phyloP scores from a whole-genome alignment of 1,140 invertebrate species.

The Lepidurus apus region DNA sequence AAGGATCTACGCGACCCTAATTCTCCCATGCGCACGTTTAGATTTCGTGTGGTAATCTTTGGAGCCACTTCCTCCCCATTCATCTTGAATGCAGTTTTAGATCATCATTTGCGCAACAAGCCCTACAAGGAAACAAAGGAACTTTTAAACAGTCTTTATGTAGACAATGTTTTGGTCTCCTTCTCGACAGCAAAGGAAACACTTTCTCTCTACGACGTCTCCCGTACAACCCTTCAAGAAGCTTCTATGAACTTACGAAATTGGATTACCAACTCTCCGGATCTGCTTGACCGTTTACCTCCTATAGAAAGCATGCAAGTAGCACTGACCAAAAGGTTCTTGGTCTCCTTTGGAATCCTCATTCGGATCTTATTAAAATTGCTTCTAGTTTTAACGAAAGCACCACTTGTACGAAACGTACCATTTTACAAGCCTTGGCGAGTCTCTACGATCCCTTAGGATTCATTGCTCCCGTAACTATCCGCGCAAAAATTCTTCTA shows the following conservation, averaged over 20 bases:
- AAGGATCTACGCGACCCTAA: background rate
- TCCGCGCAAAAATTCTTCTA: conserved; percentile 26
- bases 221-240: conserved; percentile 10
- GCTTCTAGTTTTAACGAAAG: background rate
- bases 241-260: conserved; percentile 13
- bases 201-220: background rate
- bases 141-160: conserved; percentile 23
- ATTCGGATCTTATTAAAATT: conserved; percentile 10
- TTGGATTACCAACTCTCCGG: conserved; percentile 23
- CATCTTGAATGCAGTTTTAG: conserved; percentile 20
- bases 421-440: conserved; percentile 28
- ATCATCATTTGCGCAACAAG: conserved; percentile 3
- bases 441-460: conserved; percentile 30
- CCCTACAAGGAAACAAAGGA: background rate
- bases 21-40: background rate
- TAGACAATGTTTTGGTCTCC: conserved; percentile 28
- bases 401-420: conserved; percentile 34
- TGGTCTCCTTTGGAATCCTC: conserved; percentile 26
- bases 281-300: background rate
- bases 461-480: background rate
- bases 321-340: conserved; percentile 14
- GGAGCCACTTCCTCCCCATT: conserved; percentile 29
- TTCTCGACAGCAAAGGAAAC: background rate
- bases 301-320: background rate
- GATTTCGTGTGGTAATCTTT: conserved; percentile 23